phyloP scores from a whole-genome alignment of 2,113 vertebrate species.

The Laterallus jamaicensis region DNA sequence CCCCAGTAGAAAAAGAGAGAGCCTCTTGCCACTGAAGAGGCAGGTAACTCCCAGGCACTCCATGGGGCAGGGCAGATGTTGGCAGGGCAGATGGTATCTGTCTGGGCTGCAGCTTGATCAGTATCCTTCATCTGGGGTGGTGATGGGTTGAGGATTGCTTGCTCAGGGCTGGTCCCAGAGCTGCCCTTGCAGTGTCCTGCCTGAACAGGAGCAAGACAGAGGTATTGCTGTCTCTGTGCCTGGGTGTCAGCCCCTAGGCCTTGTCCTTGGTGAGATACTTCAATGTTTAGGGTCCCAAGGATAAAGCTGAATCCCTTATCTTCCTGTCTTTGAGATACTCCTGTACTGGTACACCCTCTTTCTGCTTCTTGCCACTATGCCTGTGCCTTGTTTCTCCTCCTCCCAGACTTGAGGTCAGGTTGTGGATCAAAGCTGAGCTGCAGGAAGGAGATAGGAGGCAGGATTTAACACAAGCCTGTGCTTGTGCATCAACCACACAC shows the following conservation, averaged over 20 bases:
- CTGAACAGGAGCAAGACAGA: background rate
- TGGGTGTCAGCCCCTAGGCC: background rate
- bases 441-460: background rate
- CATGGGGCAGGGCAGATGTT: background rate
- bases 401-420: background rate
- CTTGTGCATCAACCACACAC: background rate
- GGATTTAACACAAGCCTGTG: background rate
- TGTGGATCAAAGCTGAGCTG: constrained; percentile 4
- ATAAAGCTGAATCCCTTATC: background rate
- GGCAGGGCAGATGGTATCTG: background rate
- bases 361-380: background rate
- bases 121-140: background rate
- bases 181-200: background rate
- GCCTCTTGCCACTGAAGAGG: background rate
- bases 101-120: background rate
- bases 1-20: background rate
- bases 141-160: background rate
- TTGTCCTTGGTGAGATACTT: background rate
- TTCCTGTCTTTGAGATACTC: background rate
- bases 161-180: background rate
- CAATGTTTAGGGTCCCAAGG: background rate
- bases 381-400: background rate
- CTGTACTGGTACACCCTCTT: background rate
- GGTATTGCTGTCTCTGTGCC: background rate
- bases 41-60: background rate